These are phyloP conservation scores for Camelus dromedarius DNA, from an alignment of 2,113 vertebrate species.

Conservation along the genomic window DNA sequence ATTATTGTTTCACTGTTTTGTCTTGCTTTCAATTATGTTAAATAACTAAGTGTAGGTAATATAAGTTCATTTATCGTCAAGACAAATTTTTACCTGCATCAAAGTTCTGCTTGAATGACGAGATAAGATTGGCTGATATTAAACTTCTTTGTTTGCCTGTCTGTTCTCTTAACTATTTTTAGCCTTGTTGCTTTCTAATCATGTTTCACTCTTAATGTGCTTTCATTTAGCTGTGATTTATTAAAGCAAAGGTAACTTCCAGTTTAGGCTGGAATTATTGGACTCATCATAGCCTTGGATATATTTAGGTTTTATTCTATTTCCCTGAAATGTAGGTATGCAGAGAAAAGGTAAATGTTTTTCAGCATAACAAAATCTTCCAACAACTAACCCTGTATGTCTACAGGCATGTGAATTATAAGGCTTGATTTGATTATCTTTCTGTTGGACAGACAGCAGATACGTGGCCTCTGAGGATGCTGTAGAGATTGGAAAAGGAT, in stretches of 20 bases:
- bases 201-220: conserved; percentile 1
- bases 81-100: not conserved
- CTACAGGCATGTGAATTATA: not conserved
- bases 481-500: not conserved
- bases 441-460: not conserved
- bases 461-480: not conserved
- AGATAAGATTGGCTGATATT: not conserved
- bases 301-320: not conserved
- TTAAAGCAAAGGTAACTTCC: conserved; percentile 38
- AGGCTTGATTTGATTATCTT: conserved; percentile 17
- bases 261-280: not conserved
- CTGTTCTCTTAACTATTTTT: conserved; percentile 29
- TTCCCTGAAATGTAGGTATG: conserved; percentile 39
- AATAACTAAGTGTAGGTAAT: not conserved
- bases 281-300: conserved; percentile 17
- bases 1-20: not conserved
- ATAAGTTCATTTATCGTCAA: not conserved
- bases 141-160: not conserved
- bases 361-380: not conserved
- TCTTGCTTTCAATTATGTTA: not conserved
- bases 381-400: not conserved
- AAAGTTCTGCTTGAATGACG: not conserved
- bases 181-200: conserved; percentile 15
- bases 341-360: not conserved
- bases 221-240: conserved; percentile 41